phyloP scores from a whole-genome alignment of 2,888 invertebrate species.

The Amiota minor region DNA sequence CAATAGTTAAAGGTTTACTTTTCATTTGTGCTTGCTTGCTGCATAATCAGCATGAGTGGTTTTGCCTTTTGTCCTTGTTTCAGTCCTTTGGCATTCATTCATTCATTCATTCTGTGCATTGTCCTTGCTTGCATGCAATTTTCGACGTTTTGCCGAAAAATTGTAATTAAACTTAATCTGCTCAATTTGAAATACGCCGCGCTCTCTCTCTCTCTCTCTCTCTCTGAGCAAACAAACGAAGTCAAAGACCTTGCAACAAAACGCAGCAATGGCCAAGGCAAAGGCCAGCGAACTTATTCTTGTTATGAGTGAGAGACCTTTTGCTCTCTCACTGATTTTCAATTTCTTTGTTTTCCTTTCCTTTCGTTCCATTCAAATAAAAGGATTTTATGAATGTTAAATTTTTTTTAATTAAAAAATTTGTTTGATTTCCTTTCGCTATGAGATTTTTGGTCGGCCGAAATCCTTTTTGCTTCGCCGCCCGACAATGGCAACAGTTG shows the following conservation, averaged over 20 bases:
- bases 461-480: constrained; percentile 35
- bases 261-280: constrained; percentile 30
- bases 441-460: constrained; percentile 45
- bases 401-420: constrained; percentile 50
- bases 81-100: neutral
- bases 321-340: neutral
- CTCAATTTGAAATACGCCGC: constrained; percentile 62
- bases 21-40: constrained; percentile 45
- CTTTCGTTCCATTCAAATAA: constrained; percentile 14
- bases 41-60: constrained; percentile 16
- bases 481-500: neutral
- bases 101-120: neutral
- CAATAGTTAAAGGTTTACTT: constrained; percentile 59
- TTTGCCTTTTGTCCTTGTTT: constrained; percentile 14
- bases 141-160: constrained; percentile 48
- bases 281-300: neutral
- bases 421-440: constrained; percentile 44
- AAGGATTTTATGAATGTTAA: constrained; percentile 37
- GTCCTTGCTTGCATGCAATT: constrained; percentile 16
- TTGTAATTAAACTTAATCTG: constrained; percentile 70
- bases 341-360: neutral
- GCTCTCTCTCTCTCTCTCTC: constrained; percentile 38
- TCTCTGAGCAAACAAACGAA: neutral
- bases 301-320: neutral
- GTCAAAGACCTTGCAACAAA: constrained; percentile 3